Conservation (phyloP, 2,797 vertebrate species). For the Acanthurus leucopareius region DNA sequence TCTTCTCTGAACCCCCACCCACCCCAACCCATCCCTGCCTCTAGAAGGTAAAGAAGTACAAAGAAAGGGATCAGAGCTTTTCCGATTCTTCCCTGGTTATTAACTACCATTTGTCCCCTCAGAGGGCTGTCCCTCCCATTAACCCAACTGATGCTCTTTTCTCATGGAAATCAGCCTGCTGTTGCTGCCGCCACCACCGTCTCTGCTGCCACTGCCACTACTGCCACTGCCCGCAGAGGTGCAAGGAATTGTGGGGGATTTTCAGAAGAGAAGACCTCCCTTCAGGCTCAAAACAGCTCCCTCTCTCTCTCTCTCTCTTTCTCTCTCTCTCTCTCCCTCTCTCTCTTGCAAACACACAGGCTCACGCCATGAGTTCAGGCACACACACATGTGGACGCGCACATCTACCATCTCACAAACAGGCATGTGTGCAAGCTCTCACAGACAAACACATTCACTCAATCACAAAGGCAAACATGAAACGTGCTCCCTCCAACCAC, state of each 20-base stretch:
- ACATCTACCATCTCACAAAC: slow-evolving; percentile 41
- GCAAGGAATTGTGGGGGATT: slow-evolving; percentile 83
- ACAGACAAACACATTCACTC: slow-evolving; percentile 61
- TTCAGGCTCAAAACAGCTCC: slow-evolving; percentile 62
- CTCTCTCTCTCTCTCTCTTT: slow-evolving; percentile 16
- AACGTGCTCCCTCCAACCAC: slow-evolving; percentile 69
- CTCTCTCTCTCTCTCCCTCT: slow-evolving; percentile 26
- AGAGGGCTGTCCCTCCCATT: slow-evolving; percentile 84
- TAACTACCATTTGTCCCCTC: slow-evolving; percentile 84
- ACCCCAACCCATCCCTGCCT: slow-evolving; percentile 52
- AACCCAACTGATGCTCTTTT: slow-evolving; percentile 88
- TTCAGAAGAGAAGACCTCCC: slow-evolving; percentile 76
- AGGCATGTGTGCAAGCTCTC: slow-evolving; percentile 49
- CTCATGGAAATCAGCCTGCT: slow-evolving; percentile 89
- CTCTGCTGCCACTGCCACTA: slow-evolving; percentile 37
- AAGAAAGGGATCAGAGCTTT: slow-evolving; percentile 83
- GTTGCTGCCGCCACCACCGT: slow-evolving; percentile 60
- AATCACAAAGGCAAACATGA: slow-evolving; percentile 75
- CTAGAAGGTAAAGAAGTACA: slow-evolving; percentile 79
- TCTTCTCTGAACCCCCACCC: slow-evolving; percentile 30
- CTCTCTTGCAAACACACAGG: slow-evolving; percentile 5
- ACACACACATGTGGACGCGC: slow-evolving; percentile 13
- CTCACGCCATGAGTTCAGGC: slow-evolving; percentile 16
- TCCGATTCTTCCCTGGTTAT: slow-evolving; percentile 85
- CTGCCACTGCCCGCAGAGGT: slow-evolving; percentile 76